Evolutionary conservation across 2,797 vertebrate species (phyloP).

Genomic region (Arctocebus calabarensis): DNA sequence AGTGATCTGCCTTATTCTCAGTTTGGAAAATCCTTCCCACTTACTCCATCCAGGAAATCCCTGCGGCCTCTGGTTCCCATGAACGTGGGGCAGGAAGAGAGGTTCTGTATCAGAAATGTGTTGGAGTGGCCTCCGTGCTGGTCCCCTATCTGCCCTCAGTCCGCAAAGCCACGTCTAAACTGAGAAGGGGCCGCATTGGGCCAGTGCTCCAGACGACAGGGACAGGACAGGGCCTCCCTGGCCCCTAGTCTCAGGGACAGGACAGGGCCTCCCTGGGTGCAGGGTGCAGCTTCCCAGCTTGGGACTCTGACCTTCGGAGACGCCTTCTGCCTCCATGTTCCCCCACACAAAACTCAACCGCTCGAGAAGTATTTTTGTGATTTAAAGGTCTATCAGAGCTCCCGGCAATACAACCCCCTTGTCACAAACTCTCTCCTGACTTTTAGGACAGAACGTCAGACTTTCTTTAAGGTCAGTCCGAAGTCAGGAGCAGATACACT

Average conservation of each 20-base stretch:
- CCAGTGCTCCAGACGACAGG: background rate
- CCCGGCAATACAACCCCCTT: constrained; percentile 16
- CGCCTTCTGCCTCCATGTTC: background rate
- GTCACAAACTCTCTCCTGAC: constrained; percentile 59
- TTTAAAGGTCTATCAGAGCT: constrained; percentile 49
- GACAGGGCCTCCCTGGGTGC: too few relatives aligned
- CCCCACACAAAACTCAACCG: constrained; percentile 33
- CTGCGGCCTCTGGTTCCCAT: background rate
- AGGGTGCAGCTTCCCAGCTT: background rate
- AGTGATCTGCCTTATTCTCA: background rate
- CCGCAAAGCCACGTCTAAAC: background rate
- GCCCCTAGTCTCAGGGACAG: background rate
- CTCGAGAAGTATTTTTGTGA: background rate
- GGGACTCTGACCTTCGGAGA: background rate
- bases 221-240: background rate
- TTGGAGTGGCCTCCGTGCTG: background rate
- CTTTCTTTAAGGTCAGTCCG: background rate
- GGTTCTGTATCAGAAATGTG: background rate
- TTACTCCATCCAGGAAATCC: background rate
- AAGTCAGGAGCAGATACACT: background rate
- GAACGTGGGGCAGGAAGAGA: background rate
- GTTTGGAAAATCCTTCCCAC: background rate
- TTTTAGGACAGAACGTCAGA: constrained; percentile 57
- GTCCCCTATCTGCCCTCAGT: background rate
- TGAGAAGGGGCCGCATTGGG: background rate